phyloP scores from a whole-genome alignment of 2,113 vertebrate species.

The Plecotus auritus region DNA sequence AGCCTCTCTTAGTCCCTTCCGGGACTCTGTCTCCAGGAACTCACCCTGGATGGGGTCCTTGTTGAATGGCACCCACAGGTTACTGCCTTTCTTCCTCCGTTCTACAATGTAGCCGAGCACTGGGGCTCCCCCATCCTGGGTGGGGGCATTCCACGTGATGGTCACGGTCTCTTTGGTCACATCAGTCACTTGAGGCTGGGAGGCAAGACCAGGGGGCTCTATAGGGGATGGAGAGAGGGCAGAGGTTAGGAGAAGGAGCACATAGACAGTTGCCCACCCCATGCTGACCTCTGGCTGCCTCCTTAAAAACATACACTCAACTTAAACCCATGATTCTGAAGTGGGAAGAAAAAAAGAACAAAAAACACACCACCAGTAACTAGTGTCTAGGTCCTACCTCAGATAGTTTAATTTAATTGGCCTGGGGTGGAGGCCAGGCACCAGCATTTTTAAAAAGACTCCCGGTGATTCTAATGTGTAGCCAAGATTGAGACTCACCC shows the following conservation, averaged over 20 bases:
- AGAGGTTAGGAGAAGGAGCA: neutral
- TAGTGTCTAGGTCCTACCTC: neutral
- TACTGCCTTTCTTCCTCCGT: slow-evolving; percentile 79
- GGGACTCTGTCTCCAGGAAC: neutral
- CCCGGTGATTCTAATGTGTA: neutral
- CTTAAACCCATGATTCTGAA: neutral
- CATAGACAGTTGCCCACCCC: neutral
- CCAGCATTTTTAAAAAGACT: neutral
- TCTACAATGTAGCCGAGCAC: slow-evolving; percentile 76
- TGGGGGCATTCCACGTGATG: slow-evolving; percentile 76
- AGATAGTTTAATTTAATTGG: neutral
- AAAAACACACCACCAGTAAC: neutral
- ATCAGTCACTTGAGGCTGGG: slow-evolving; percentile 75
- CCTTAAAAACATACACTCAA: neutral
- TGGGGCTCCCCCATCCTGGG: slow-evolving; percentile 70
- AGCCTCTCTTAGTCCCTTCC: neutral
- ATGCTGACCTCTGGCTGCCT: neutral
- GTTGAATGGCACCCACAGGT: slow-evolving; percentile 75
- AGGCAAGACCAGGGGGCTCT: slow-evolving; percentile 71
- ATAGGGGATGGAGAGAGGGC: neutral
- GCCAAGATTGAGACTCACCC: neutral
- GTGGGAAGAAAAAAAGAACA: neutral
- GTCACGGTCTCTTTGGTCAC: slow-evolving; percentile 78
- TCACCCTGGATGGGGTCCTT: slow-evolving; percentile 80
- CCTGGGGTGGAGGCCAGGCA: neutral